Conservation (phyloP, 2,888 invertebrate species). For the Eretmocerus hayati region DNA sequence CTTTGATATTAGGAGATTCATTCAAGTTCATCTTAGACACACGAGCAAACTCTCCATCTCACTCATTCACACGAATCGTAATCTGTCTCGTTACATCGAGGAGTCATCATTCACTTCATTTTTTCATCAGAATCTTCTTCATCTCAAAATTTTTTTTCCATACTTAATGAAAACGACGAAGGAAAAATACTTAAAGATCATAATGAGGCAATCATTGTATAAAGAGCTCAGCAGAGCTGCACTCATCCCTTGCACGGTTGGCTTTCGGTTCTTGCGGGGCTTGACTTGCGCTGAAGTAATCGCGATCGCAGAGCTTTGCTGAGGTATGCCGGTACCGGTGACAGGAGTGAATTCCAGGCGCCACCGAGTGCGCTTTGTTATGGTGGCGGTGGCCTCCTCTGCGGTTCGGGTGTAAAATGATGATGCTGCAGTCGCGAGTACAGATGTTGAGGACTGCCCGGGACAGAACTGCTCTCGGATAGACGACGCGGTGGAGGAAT, state of each 20-base stretch:
- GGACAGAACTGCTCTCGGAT: conserved; percentile 62
- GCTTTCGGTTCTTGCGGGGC: conserved; percentile 6
- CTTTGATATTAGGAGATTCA: too few relatives aligned
- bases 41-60: too few relatives aligned
- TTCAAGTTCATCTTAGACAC: too few relatives aligned
- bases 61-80: too few relatives aligned
- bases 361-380: conserved; percentile 16
- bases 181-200: neutral
- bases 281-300: conserved; percentile 5
- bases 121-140: too few relatives aligned
- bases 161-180: too few relatives aligned
- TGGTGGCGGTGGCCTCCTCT: conserved; percentile 38
- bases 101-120: too few relatives aligned
- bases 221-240: too few relatives aligned
- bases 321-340: conserved; percentile 38
- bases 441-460: conserved; percentile 63
- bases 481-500: conserved; percentile 58
- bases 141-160: too few relatives aligned
- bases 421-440: conserved; percentile 53
- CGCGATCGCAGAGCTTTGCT: conserved; percentile 27
- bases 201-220: neutral
- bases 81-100: too few relatives aligned
- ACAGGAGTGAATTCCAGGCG: conserved; percentile 24
- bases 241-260: too few relatives aligned
- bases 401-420: conserved; percentile 49